Evolutionary conservation across 2,888 invertebrate species (phyloP).

Genomic region (Phengaris alcon): DNA sequence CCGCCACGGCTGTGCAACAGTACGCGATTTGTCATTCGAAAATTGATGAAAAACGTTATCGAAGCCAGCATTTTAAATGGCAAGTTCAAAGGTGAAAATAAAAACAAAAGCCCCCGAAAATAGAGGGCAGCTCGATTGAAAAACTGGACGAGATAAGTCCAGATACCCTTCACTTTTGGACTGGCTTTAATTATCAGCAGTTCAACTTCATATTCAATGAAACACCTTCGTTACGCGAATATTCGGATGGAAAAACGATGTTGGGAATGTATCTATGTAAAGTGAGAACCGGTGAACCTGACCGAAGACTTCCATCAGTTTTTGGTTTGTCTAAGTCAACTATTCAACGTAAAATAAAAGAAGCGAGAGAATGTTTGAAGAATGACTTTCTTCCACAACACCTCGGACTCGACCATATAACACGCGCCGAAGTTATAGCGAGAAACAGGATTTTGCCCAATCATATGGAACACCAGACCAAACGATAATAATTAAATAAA

Average conservation of each 20-base stretch:
- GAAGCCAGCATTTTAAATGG: too few species aligned
- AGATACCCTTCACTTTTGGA: conserved; percentile 25
- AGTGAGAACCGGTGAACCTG: conserved; percentile 21
- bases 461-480: conserved; percentile 5
- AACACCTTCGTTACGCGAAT: conserved; percentile 9
- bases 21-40: too few species aligned
- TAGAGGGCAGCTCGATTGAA: too few species aligned
- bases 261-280: conserved; percentile 17
- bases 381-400: conserved; percentile 12
- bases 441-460: background rate
- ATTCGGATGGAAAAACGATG: background rate
- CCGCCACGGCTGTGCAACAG: too few species aligned
- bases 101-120: too few species aligned
- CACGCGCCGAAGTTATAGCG: background rate
- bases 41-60: too few species aligned
- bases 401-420: conserved; percentile 7
- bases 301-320: conserved; percentile 6
- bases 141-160: background rate
- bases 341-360: conserved; percentile 1
- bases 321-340: background rate
- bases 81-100: too few species aligned
- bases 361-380: conserved; percentile 15
- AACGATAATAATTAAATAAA: too few species aligned
- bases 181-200: conserved; percentile 27
- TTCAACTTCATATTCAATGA: conserved; percentile 11